phyloP scores from a whole-genome alignment of 2,888 invertebrate genomes.

The Cryptosula pallasiana region DNA sequence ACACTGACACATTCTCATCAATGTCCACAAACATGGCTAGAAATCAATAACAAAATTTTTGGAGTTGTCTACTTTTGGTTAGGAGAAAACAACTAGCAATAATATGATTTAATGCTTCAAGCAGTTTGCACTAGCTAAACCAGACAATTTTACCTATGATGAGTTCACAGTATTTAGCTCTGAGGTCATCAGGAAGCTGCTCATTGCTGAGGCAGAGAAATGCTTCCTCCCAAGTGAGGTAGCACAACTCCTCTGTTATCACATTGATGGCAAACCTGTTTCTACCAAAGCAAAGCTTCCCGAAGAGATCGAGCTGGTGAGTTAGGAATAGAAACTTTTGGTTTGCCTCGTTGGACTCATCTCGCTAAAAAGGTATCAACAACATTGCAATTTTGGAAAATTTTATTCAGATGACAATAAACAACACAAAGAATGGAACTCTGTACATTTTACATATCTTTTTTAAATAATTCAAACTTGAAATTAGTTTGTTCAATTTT shows the following conservation, averaged over 20 bases:
- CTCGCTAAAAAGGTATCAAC: too few species aligned
- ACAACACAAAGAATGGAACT: too few species aligned
- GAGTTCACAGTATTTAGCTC: slow-evolving; percentile 50
- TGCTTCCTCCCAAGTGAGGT: slow-evolving; percentile 50
- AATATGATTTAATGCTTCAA: too few species aligned
- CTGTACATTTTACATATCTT: too few species aligned
- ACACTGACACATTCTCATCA: slow-evolving; percentile 43
- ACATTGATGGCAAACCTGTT: slow-evolving; percentile 46
- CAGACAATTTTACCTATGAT: slow-evolving; percentile 43
- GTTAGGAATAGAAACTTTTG: slow-evolving; percentile 48
- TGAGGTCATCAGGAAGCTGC: slow-evolving; percentile 42
- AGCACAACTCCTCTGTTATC: slow-evolving; percentile 45
- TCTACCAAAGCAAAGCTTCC: slow-evolving; percentile 48
- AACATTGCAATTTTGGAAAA: too few species aligned
- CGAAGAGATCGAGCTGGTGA: slow-evolving; percentile 48
- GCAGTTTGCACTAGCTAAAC: too few species aligned
- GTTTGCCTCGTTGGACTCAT: slow-evolving; percentile 35
- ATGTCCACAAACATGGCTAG: slow-evolving; percentile 51
- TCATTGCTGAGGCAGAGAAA: slow-evolving; percentile 44
- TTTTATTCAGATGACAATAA: too few species aligned
- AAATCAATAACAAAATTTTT: too few species aligned
- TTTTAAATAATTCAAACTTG: too few species aligned
- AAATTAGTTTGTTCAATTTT: too few species aligned
- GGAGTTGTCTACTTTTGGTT: too few species aligned
- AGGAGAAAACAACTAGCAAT: too few species aligned